phyloP scores from a whole-genome alignment of 2,113 vertebrate species.

The Menura novaehollandiae region DNA sequence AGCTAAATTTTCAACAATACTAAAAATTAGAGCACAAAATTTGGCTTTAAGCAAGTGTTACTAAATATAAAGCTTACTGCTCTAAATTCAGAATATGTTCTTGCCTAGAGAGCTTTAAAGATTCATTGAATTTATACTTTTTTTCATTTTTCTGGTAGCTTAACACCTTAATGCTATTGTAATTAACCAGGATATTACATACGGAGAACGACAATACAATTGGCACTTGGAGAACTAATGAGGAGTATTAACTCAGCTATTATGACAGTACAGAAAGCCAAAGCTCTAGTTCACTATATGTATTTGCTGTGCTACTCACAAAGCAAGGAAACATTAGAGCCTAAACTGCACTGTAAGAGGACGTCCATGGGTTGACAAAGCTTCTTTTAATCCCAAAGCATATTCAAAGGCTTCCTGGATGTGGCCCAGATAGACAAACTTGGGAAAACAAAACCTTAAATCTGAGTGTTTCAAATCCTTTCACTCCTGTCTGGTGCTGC shows the following conservation, averaged over 20 bases:
- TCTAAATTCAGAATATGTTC: not conserved
- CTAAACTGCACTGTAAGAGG: not conserved
- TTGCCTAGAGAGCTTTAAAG: not conserved
- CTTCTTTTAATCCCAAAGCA: not conserved
- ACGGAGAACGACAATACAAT: not conserved
- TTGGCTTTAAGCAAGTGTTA: not conserved
- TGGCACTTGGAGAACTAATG: not conserved
- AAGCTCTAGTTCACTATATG: not conserved
- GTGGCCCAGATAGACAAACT: not conserved
- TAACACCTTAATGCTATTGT: not conserved
- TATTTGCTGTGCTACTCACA: not conserved
- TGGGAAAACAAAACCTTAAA: not conserved
- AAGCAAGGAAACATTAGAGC: not conserved
- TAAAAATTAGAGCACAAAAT: not conserved
- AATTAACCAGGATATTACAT: not conserved
- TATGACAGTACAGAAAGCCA: not conserved
- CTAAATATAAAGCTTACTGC: not conserved
- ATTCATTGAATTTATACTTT: not conserved
- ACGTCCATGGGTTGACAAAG: not conserved
- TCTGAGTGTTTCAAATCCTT: not conserved
- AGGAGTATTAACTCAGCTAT: not conserved
- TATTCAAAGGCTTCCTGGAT: not conserved
- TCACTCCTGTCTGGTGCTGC: not conserved
- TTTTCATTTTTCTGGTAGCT: not conserved
- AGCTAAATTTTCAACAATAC: not conserved